These are phyloP conservation scores for Cataglyphis livida DNA, from an alignment of 2,888 invertebrate species.

Conservation along the genomic window DNA sequence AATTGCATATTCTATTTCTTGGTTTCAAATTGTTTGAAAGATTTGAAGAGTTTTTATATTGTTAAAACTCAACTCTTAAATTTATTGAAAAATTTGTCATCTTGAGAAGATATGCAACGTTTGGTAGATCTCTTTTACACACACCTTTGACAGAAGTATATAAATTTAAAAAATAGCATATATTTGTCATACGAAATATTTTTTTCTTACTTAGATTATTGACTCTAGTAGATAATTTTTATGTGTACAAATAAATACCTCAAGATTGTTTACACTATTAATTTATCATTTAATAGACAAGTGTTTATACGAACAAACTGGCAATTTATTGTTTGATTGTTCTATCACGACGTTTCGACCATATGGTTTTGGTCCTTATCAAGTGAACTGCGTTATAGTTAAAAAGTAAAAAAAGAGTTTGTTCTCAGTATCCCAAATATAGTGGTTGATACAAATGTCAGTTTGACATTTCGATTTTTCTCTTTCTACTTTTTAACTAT, in stretches of 20 bases:
- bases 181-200: conserved; percentile 28
- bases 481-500: too few species aligned
- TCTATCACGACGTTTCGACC: too few species aligned
- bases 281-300: conserved; percentile 47
- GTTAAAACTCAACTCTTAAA: background rate
- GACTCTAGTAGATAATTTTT: conserved; percentile 49
- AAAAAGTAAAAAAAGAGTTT: too few species aligned
- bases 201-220: conserved; percentile 33
- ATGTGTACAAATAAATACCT: conserved; percentile 60
- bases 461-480: too few species aligned
- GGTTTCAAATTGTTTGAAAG: background rate
- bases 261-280: conserved; percentile 66
- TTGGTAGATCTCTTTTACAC: background rate
- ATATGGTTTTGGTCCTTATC: too few species aligned
- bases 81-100: background rate
- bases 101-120: background rate
- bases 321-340: too few species aligned
- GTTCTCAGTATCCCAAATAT: too few species aligned
- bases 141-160: background rate
- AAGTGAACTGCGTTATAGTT: too few species aligned
- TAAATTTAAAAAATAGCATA: conserved; percentile 1
- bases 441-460: too few species aligned
- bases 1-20: background rate
- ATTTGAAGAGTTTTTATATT: background rate
- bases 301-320: too few species aligned